phyloP scores from a whole-genome alignment of 2,888 invertebrate species.

The Notodonta dromedarius region DNA sequence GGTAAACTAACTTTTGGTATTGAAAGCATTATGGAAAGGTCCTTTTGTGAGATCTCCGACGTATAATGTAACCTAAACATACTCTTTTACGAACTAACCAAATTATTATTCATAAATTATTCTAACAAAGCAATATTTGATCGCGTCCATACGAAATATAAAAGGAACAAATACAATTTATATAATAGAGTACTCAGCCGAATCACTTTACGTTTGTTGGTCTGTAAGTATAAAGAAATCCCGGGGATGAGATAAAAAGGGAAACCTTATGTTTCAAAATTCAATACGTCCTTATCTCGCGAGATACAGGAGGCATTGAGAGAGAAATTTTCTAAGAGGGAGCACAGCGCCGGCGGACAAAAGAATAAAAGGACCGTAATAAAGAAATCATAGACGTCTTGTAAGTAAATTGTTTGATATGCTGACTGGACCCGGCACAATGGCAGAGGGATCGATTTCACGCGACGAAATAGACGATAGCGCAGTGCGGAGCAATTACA shows the following conservation, averaged over 20 bases:
- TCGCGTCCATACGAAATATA: conserved; percentile 39
- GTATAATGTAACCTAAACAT: neutral
- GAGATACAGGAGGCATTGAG: conserved; percentile 57
- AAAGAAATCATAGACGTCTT: conserved; percentile 73
- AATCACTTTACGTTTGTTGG: conserved; percentile 56
- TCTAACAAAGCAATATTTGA: conserved; percentile 39
- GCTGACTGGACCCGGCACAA: conserved; percentile 45
- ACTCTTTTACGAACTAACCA: conserved; percentile 2
- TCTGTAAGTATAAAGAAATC: conserved; percentile 59
- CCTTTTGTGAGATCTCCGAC: neutral
- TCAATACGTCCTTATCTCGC: conserved; percentile 72
- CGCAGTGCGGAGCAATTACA: conserved; percentile 58
- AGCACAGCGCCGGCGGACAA: conserved; percentile 57
- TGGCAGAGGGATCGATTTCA: conserved; percentile 38
- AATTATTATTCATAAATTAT: conserved; percentile 2
- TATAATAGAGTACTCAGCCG: conserved; percentile 58
- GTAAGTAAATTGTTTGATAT: conserved; percentile 74
- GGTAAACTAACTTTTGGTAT: neutral
- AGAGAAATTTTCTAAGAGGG: conserved; percentile 59
- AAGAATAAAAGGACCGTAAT: conserved; percentile 66
- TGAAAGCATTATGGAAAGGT: neutral
- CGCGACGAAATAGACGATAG: conserved; percentile 48
- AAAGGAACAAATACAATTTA: conserved; percentile 59
- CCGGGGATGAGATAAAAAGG: conserved; percentile 61
- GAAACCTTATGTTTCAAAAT: conserved; percentile 73